phyloP scores from a whole-genome alignment of 2,113 vertebrate species.

The Vireo altiloquus region DNA sequence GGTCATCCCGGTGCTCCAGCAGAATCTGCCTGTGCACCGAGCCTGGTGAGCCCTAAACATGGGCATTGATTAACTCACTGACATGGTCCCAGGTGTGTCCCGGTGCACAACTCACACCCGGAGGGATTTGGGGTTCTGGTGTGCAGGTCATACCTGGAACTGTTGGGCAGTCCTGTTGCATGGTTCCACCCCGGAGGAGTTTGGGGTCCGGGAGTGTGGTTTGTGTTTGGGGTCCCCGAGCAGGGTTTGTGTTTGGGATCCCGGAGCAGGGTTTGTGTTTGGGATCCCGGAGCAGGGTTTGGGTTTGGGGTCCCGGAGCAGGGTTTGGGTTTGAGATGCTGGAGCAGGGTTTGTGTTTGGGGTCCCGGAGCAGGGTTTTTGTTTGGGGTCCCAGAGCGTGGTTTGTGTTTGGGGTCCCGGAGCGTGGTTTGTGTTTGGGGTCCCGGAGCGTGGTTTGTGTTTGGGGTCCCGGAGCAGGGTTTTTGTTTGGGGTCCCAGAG shows the following conservation, averaged over 20 bases:
- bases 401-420: neutral
- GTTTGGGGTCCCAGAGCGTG: neutral
- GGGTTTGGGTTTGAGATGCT: neutral
- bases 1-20: neutral
- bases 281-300: neutral
- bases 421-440: neutral
- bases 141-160: no score
- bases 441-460: no score
- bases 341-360: neutral
- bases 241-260: neutral
- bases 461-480: no score
- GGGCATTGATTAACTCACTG: neutral
- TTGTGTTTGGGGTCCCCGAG: neutral
- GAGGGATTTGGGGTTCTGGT: no score
- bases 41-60: neutral
- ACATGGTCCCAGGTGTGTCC: neutral
- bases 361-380: rapidly evolving
- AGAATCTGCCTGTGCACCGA: neutral
- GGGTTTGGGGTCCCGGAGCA: neutral
- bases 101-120: neutral
- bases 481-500: no score
- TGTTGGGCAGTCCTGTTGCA: neutral
- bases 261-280: rapidly evolving
- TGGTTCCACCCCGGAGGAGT: rapidly evolving
- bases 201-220: rapidly evolving